Percentiles rank a stretch among this genome's conserved stretches.
These are phyloP conservation scores for Iselma pallidipennis DNA, from an alignment of 2,888 invertebrate genomes.

Conservation along the genomic window DNA sequence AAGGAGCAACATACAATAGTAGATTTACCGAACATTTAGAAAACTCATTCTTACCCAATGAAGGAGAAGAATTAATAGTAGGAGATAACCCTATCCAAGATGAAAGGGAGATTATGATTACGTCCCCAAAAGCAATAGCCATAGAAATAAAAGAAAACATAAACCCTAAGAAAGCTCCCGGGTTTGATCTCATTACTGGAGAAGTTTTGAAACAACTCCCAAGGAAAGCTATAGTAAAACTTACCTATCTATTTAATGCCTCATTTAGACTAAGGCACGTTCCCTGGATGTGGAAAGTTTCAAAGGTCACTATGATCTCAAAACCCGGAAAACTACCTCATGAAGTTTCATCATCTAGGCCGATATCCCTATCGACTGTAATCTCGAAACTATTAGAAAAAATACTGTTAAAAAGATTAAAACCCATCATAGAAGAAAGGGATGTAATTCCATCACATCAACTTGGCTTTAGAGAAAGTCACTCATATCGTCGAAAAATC, in stretches of 20 bases:
- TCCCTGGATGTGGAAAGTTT: conserved; percentile 4
- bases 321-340: conserved; percentile 15
- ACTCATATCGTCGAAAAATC: conserved; percentile 15
- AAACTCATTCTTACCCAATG: too few species aligned
- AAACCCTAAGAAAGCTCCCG: conserved; percentile 28
- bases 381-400: conserved; percentile 34
- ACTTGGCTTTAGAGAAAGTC: conserved; percentile 21
- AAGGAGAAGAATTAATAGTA: too few species aligned
- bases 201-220: conserved; percentile 29
- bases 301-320: conserved; percentile 10
- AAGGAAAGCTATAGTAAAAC: conserved; percentile 11
- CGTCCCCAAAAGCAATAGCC: too few species aligned
- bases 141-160: conserved; percentile 5
- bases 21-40: too few species aligned
- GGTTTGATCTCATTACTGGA: conserved; percentile 35
- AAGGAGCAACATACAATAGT: too few species aligned
- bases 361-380: conserved; percentile 31
- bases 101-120: too few species aligned
- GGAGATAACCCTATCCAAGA: too few species aligned
- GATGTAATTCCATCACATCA: not conserved
- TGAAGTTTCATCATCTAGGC: conserved; percentile 25
- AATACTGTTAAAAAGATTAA: conserved; percentile 25
- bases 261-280: conserved; percentile 12
- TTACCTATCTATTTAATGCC: conserved; percentile 14
- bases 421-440: conserved; percentile 14